phyloP scores from a whole-genome alignment of 2,888 invertebrate genomes.

The Leuctra nigra region DNA sequence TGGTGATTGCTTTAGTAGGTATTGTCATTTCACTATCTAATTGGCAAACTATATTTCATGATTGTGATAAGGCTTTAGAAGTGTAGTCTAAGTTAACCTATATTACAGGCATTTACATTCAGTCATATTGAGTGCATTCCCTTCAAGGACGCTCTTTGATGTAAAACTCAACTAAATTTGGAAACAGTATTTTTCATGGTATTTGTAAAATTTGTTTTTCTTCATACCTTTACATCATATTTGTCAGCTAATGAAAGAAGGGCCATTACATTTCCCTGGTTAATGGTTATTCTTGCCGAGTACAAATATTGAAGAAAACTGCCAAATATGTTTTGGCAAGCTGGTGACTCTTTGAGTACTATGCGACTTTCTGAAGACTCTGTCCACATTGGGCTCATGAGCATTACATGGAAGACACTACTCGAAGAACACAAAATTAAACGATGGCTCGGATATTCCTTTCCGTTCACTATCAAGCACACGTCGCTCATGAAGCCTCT shows the following conservation, averaged over 20 bases:
- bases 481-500: slow-evolving; percentile 88
- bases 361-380: slow-evolving; percentile 82
- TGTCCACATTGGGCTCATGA: slow-evolving; percentile 90
- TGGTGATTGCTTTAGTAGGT: no score
- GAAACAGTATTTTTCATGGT: no score
- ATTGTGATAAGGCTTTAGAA: no score
- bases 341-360: slow-evolving; percentile 76
- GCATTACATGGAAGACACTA: slow-evolving; percentile 95
- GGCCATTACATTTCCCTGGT: slow-evolving; percentile 76
- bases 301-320: slow-evolving; percentile 86
- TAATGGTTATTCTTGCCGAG: slow-evolving; percentile 83
- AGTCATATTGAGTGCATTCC: no score
- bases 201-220: no score
- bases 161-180: no score
- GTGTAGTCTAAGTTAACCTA: slow-evolving; percentile 20
- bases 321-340: slow-evolving; percentile 78
- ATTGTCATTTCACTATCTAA: no score
- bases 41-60: no score
- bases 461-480: slow-evolving; percentile 71
- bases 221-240: slow-evolving; percentile 77
- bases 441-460: slow-evolving; percentile 80
- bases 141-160: no score
- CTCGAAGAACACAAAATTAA: slow-evolving; percentile 89
- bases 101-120: background rate
- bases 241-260: slow-evolving; percentile 88